Percentiles rank a stretch among this genome's conserved stretches.
Evolutionary conservation across 2,888 invertebrate species (phyloP).

Genomic region (Schrankia costaestrigalis): DNA sequence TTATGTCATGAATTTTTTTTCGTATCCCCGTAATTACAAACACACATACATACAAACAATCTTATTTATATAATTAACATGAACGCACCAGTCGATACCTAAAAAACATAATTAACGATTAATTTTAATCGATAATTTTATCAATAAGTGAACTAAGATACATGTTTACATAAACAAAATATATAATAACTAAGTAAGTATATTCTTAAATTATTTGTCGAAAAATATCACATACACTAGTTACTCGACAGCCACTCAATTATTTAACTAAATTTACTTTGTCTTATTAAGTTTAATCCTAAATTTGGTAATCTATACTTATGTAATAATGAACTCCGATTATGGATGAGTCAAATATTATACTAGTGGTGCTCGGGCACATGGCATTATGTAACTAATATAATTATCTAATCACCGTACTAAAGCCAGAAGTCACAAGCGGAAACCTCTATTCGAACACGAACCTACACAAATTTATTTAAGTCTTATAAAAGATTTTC

Average conservation of each 20-base stretch:
- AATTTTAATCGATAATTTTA: no score
- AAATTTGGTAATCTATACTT: constrained; percentile 31
- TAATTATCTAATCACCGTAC: constrained; percentile 15
- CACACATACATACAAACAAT: no score
- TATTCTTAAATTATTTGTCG: constrained; percentile 23
- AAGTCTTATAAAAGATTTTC: constrained; percentile 22
- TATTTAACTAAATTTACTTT: constrained; percentile 7
- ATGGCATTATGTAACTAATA: constrained; percentile 29
- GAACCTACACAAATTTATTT: constrained; percentile 20
- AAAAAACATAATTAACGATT: no score
- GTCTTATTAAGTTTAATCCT: constrained; percentile 18
- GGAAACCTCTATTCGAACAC: constrained; percentile 15
- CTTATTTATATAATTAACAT: no score
- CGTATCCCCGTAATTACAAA: no score
- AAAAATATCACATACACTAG: constrained; percentile 1
- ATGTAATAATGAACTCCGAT: constrained; percentile 29
- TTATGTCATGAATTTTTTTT: constrained; percentile 64
- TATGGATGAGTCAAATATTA: constrained; percentile 30
- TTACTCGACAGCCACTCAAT: no score
- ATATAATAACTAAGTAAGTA: background rate
- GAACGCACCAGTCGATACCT: no score
- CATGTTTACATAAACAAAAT: no score
- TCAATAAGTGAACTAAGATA: no score
- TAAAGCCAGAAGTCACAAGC: constrained; percentile 12
- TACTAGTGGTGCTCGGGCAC: constrained; percentile 39